A percentile compares a stretch with the other conserved stretches of the same genome.
phyloP scores from a whole-genome alignment of 2,888 invertebrate species.

The Trachelus tabidus region DNA sequence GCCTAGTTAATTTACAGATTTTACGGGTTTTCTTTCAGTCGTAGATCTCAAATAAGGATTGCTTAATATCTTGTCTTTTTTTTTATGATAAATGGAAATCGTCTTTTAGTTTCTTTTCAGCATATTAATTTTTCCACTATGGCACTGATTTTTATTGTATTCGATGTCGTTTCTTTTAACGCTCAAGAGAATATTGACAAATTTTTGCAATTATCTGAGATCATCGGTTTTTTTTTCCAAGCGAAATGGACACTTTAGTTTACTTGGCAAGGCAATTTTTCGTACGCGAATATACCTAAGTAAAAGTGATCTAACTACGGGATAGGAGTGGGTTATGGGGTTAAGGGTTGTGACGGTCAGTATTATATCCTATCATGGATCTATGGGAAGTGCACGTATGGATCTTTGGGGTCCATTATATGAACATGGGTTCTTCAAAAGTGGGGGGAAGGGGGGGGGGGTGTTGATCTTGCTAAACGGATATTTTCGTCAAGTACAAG shows the following conservation, averaged over 20 bases:
- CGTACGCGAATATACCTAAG: conserved; percentile 10
- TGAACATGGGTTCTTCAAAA: conserved; percentile 1
- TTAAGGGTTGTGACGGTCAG: conserved; percentile 14
- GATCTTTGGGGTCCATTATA: conserved; percentile 12
- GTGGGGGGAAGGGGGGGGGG: conserved; percentile 1
- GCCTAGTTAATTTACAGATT: background rate
- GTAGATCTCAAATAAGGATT: background rate
- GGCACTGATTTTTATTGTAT: too few relatives aligned
- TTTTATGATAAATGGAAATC: background rate
- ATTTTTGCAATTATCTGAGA: background rate
- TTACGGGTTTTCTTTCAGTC: background rate
- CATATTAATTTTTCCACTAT: background rate
- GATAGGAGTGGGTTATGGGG: conserved; percentile 18
- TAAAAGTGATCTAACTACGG: conserved; percentile 24
- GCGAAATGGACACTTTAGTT: background rate
- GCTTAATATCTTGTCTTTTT: background rate
- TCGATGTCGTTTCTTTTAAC: background rate
- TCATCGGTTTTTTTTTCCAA: background rate
- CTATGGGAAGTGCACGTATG: conserved; percentile 12
- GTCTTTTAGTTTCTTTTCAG: background rate
- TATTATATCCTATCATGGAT: conserved; percentile 22
- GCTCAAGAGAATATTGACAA: background rate
- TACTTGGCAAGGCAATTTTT: conserved; percentile 22
- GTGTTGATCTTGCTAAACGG: conserved; percentile 20
- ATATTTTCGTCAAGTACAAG: conserved; percentile 21